These are phyloP conservation scores for Listrodromus nycthemerus DNA, from an alignment of 2,888 invertebrate genomes.

Conservation along the genomic window DNA sequence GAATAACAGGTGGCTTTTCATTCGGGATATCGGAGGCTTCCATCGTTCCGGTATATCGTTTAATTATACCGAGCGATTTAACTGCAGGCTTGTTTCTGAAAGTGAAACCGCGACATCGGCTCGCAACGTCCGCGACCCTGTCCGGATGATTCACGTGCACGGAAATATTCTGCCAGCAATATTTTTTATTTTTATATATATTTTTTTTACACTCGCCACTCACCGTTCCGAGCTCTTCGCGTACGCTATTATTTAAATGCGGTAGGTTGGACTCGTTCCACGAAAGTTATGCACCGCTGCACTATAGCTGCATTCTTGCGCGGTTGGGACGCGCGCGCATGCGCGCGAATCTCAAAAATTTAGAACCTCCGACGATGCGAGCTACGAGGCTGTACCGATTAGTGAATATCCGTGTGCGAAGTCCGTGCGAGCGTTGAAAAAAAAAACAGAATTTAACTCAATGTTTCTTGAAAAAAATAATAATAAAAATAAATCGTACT, in stretches of 20 bases:
- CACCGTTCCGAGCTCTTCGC: neutral
- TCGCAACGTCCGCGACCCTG: neutral
- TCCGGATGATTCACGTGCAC: constrained; percentile 3
- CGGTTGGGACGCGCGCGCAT: neutral
- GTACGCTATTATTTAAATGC: constrained; percentile 42
- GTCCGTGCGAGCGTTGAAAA: neutral
- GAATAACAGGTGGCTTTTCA: constrained; percentile 8
- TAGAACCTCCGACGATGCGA: neutral
- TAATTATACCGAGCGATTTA: constrained; percentile 37
- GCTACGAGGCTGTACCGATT: constrained; percentile 11
- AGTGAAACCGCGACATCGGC: neutral
- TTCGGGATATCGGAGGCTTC: constrained; percentile 10
- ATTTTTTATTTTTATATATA: constrained; percentile 7
- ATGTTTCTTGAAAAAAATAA: neutral
- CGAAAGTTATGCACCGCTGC: neutral
- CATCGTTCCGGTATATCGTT: constrained; percentile 22
- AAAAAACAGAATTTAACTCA: constrained; percentile 11
- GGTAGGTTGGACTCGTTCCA: constrained; percentile 37
- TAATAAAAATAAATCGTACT: neutral
- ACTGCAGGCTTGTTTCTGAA: constrained; percentile 26
- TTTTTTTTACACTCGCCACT: neutral
- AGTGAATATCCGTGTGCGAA: constrained; percentile 21
- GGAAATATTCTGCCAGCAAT: constrained; percentile 18
- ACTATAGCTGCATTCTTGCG: neutral
- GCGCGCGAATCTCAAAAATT: constrained; percentile 5